Percentiles rank a stretch among this genome's conserved stretches.
Conservation (phyloP, 1,140 invertebrate species). For the Ganaspis sp. region DNA sequence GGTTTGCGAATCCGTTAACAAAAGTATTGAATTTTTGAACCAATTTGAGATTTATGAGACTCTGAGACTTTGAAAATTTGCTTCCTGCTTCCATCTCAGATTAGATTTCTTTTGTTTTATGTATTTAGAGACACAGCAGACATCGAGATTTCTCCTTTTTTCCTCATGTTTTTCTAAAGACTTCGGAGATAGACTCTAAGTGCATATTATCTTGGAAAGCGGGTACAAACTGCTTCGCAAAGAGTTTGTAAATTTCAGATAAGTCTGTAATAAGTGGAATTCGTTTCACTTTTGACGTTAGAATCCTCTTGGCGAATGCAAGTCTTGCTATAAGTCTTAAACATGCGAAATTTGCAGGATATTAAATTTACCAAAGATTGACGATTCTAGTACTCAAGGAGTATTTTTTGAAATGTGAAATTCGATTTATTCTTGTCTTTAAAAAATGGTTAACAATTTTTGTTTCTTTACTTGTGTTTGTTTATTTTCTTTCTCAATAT, state of each 20-base stretch:
- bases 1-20: slow-evolving; percentile 26
- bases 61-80: slow-evolving; percentile 7
- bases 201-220: slow-evolving; percentile 36
- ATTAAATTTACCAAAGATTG: too few species aligned
- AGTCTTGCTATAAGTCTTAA: too few species aligned
- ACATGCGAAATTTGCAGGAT: too few species aligned
- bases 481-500: too few species aligned
- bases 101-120: too few species aligned
- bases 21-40: slow-evolving; percentile 32
- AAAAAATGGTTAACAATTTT: too few species aligned
- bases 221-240: neutral
- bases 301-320: too few species aligned
- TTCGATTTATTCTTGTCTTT: too few species aligned
- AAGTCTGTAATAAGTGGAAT: slow-evolving; percentile 6
- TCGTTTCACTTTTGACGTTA: neutral
- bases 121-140: neutral
- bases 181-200: slow-evolving; percentile 32
- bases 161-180: neutral
- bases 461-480: too few species aligned
- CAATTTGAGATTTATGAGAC: slow-evolving; percentile 36
- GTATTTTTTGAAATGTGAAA: too few species aligned
- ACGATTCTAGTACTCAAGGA: too few species aligned
- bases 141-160: neutral
- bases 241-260: slow-evolving; percentile 33
- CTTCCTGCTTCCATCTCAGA: neutral